phyloP scores from a whole-genome alignment of 2,797 vertebrate genomes.

The Paguma larvata region DNA sequence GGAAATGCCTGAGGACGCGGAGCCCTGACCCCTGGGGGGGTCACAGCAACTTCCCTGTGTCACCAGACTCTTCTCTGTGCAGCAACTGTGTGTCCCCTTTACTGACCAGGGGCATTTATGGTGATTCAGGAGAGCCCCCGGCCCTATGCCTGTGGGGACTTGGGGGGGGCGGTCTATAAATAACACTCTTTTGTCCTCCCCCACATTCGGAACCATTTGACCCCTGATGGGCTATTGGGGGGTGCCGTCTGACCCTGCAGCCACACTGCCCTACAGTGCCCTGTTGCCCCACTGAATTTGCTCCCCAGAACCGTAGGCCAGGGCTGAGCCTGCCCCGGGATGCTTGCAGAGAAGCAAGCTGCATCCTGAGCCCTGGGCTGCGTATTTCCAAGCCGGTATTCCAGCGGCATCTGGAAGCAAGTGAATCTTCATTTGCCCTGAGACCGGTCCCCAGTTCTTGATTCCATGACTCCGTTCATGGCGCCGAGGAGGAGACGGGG shows the following conservation, averaged over 20 bases:
- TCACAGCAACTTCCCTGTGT: not conserved
- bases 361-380: not conserved
- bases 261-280: not conserved
- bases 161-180: not conserved
- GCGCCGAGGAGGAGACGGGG: not conserved
- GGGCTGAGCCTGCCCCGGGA: not conserved
- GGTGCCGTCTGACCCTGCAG: not conserved
- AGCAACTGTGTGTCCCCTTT: not conserved
- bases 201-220: not conserved
- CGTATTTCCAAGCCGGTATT: not conserved
- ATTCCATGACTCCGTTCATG: not conserved
- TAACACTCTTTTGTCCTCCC: not conserved
- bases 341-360: not conserved
- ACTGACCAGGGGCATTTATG: not conserved
- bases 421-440: not conserved
- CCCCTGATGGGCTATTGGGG: not conserved
- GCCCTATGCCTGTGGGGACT: not conserved
- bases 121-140: not conserved
- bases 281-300: not conserved
- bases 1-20: not conserved
- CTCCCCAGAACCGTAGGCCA: not conserved
- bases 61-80: not conserved
- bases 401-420: not conserved
- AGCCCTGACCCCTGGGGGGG: not conserved
- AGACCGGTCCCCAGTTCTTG: not conserved